phyloP scores from a whole-genome alignment of 2,113 vertebrate genomes.

The Pelusios castaneus region DNA sequence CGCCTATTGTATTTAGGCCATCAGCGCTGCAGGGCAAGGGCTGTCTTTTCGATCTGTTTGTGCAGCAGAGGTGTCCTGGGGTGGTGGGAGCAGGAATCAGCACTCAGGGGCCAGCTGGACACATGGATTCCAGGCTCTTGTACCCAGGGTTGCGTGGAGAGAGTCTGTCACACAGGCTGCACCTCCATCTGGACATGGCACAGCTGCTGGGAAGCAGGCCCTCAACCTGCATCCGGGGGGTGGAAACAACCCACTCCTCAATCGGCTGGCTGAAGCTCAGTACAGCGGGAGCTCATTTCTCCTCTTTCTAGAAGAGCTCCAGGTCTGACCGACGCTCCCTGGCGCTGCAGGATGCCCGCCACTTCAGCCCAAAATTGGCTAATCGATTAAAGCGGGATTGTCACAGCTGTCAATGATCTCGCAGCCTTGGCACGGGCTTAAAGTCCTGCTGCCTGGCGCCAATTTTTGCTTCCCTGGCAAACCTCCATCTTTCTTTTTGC shows the following conservation, averaged over 20 bases:
- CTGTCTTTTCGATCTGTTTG: not conserved
- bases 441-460: not conserved
- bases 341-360: not conserved
- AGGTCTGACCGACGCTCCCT: not conserved
- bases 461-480: conserved; percentile 20
- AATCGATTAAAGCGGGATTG: not conserved
- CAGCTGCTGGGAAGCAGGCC: too few species aligned
- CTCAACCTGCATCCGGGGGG: too few species aligned
- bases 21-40: not conserved
- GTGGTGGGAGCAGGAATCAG: not conserved
- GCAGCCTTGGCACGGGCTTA: not conserved
- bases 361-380: not conserved
- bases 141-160: not conserved
- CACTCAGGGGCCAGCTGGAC: too few species aligned
- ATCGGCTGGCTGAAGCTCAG: too few species aligned
- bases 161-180: not conserved
- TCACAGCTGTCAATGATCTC: not conserved
- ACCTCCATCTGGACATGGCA: not conserved
- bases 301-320: not conserved
- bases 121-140: not conserved
- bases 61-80: not conserved
- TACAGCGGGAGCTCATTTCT: not conserved
- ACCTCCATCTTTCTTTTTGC: conserved; percentile 7
- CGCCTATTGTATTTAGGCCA: not conserved
- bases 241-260: too few species aligned